Base-by-base conservation (phyloP, 1,140 invertebrate genomes). In the Drosophila kanapiae region DNA sequence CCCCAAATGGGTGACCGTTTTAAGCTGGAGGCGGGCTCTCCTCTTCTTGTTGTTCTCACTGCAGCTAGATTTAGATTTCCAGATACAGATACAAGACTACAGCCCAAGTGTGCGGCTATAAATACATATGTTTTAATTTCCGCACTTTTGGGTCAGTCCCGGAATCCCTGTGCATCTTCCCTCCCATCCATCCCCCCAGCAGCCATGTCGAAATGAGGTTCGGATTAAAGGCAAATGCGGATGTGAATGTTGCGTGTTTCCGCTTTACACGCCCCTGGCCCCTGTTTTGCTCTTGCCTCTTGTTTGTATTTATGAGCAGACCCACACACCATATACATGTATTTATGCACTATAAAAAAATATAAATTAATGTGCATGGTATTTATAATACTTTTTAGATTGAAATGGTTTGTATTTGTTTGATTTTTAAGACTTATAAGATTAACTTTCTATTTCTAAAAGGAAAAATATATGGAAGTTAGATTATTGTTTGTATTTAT, bases 51-150 rank as follows among this genome's bases (percentile, higher is more conserved):
- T 78, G 60, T 67, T 57, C 16, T 61, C 7, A 33, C 40, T 76
- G 43, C 54, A 83, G 51, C 64, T 70, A 65, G 62, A 56, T 74
- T 53, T 40, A 47, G 45, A 71, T 69, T 40, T 43, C 18, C 51
- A 58, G 29, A 59, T 58, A 42, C 14, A 49, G 75, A 79, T 76
- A 83, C 48, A 54, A 49, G 61, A 72, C 47, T 48, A 59, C 67
- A 40, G 69, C 14, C 49, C 71, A 78, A 85, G 78, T 87, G 84
- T 83, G 67, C 37, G 63, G 85, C 85, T 77, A 90, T 90, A 90
- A 90, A 90, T 90, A 90, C 85, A 90, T 90, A 90, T 90, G 85
- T 90, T 90, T 90, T 90, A 90, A 90, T 90, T 90, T 90, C 85
- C 85, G 85, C 85, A 90, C 70, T 90, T 90, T 90, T 90, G 86